Conservation (phyloP, 2,113 vertebrate species). For the Orcinus orca region DNA sequence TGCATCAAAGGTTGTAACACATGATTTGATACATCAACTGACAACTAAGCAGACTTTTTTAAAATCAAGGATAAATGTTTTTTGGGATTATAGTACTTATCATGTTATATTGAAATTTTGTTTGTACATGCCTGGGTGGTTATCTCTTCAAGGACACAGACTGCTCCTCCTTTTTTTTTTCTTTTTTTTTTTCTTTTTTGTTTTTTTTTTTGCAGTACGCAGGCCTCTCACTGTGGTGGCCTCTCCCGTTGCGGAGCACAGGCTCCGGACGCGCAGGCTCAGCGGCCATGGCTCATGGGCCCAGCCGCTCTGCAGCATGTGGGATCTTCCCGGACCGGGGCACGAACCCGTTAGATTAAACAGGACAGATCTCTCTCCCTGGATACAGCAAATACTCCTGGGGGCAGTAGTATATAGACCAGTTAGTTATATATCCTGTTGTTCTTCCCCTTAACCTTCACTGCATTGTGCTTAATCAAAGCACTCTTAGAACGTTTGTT, state of each 20-base stretch:
- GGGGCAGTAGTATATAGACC: background rate
- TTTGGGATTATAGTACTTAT: background rate
- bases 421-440: background rate
- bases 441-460: background rate
- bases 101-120: background rate
- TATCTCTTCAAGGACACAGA: background rate
- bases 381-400: too few relatives aligned
- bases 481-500: background rate
- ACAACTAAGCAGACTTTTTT: background rate
- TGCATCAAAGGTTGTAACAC: background rate
- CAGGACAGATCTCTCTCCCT: background rate
- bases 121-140: background rate
- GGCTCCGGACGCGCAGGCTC: too few relatives aligned
- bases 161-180: background rate
- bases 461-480: background rate
- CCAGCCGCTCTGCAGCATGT: too few relatives aligned
- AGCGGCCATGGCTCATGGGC: too few relatives aligned
- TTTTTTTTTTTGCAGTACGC: accelerated
- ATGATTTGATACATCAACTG: background rate
- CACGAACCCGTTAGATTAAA: background rate
- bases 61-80: background rate
- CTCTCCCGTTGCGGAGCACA: too few relatives aligned
- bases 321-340: too few relatives aligned
- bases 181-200: too few relatives aligned
- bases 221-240: too few relatives aligned